These are phyloP conservation scores for Scaptomyza cyrtandrae DNA, from an alignment of 2,888 invertebrate genomes.

Conservation along the genomic window DNA sequence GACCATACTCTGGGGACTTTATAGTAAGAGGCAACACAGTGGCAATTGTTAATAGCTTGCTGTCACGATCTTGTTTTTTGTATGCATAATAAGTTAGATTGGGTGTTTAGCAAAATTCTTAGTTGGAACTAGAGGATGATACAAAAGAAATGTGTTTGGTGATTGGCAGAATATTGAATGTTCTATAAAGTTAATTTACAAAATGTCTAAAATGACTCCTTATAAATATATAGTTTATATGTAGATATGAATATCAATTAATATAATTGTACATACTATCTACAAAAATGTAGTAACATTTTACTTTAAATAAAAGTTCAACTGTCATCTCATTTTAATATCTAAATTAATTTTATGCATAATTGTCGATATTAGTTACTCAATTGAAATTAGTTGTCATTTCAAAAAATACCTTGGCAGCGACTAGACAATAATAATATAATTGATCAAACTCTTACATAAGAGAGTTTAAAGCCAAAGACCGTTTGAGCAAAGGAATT, in stretches of 20 bases:
- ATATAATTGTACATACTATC: background rate
- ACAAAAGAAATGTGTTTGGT: background rate
- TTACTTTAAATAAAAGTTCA: background rate
- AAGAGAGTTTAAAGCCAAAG: constrained; percentile 17
- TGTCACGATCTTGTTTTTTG: constrained; percentile 32
- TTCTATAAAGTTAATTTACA: background rate
- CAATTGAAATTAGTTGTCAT: constrained; percentile 7
- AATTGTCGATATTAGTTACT: background rate
- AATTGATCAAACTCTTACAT: constrained; percentile 14
- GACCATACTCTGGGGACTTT: background rate
- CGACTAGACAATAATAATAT: constrained; percentile 14
- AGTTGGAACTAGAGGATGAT: constrained; percentile 30
- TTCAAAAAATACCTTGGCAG: background rate
- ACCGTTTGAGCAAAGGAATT: constrained; percentile 8
- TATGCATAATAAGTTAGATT: constrained; percentile 40
- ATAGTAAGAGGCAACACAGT: constrained; percentile 9
- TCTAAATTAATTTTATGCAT: background rate
- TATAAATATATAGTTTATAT: too few relatives aligned
- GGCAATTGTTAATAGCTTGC: constrained; percentile 25
- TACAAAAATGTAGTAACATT: background rate
- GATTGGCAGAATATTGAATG: background rate
- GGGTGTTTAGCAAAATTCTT: constrained; percentile 7
- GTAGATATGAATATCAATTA: too few relatives aligned
- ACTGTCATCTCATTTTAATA: background rate
- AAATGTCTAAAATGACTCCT: too few relatives aligned